Conservation (phyloP, 2,113 vertebrate species). For the Dromas ardeola region DNA sequence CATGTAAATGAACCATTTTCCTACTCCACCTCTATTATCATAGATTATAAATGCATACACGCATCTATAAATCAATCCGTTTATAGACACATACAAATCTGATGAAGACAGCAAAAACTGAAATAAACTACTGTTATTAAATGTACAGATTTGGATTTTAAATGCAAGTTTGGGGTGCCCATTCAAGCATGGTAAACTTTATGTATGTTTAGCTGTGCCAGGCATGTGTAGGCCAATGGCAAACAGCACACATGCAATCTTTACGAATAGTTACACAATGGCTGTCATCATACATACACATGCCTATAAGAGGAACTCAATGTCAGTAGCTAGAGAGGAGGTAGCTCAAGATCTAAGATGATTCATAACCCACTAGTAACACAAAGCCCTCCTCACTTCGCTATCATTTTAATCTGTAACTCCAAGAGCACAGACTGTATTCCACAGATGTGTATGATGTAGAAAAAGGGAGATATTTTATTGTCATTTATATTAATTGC, state of each 20-base stretch:
- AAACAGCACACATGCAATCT: not conserved
- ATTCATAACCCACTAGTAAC: not conserved
- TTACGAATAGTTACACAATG: not conserved
- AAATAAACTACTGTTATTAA: not conserved
- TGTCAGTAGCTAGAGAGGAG: not conserved
- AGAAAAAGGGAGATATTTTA: not conserved
- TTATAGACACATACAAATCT: not conserved
- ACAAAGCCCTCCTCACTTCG: not conserved
- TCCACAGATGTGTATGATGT: not conserved
- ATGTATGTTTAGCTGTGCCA: not conserved
- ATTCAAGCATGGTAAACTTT: not conserved
- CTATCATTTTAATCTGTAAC: not conserved
- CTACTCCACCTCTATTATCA: not conserved
- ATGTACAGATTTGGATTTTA: not conserved
- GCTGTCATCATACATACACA: not conserved
- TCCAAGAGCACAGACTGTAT: not conserved
- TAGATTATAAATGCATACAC: not conserved
- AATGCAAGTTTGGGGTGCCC: not conserved
- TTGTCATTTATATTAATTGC: not conserved
- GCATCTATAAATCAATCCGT: not conserved
- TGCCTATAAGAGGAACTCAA: not conserved
- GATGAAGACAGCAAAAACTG: not conserved
- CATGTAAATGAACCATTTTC: not conserved
- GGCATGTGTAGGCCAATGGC: not conserved
- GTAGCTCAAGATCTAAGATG: not conserved